These are phyloP conservation scores for Lathamus discolor DNA, from an alignment of 2,113 vertebrate species.

Conservation along the genomic window DNA sequence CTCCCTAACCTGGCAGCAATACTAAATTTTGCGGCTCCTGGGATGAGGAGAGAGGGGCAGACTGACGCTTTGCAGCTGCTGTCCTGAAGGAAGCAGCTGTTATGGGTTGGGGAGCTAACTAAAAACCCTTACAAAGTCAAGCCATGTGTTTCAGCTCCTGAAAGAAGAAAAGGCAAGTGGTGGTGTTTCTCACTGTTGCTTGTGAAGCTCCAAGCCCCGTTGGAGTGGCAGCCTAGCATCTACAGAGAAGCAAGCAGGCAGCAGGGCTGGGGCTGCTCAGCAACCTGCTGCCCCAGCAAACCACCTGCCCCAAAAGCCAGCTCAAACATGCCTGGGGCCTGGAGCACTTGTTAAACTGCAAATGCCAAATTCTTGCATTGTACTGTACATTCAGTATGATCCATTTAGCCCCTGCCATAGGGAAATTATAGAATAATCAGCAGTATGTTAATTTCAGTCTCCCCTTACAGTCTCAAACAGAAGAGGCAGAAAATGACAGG, in stretches of 20 bases:
- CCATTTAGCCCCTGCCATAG: neutral
- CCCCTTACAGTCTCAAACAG: neutral
- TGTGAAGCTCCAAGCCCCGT: neutral
- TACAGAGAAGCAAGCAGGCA: neutral
- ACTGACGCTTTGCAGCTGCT: neutral
- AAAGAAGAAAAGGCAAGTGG: neutral
- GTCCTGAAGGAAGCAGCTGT: neutral
- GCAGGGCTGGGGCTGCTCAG: fast-evolving
- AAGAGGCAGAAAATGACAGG: neutral
- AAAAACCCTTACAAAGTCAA: neutral
- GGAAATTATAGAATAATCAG: neutral
- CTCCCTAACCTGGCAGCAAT: neutral
- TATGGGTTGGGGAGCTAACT: neutral
- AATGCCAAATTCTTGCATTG: neutral
- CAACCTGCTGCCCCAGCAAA: neutral
- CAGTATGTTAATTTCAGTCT: neutral
- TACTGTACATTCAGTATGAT: neutral
- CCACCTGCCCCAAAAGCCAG: neutral
- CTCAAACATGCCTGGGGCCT: fast-evolving
- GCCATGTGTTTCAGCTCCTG: neutral
- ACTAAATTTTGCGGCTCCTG: neutral
- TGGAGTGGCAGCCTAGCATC: neutral
- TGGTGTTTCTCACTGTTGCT: neutral
- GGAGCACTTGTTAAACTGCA: neutral
- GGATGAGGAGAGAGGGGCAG: neutral